Percentiles rank a stretch among this genome's conserved stretches.
These are phyloP conservation scores for Shargacucullia verbasci DNA, from an alignment of 2,888 invertebrate species.

Conservation along the genomic window DNA sequence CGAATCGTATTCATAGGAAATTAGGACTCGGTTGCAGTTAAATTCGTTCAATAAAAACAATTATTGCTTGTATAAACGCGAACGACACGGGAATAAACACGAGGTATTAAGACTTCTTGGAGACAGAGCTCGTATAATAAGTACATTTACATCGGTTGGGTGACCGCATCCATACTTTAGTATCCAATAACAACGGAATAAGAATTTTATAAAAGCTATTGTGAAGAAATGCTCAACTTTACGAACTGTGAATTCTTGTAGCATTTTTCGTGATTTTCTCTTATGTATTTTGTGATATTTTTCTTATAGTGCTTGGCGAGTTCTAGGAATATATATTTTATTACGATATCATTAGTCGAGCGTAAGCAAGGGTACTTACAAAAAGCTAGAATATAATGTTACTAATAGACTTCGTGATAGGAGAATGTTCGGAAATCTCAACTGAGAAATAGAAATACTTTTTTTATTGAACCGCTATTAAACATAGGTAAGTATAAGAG, in stretches of 20 bases:
- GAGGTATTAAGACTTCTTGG: slow-evolving; percentile 66
- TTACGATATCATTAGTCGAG: slow-evolving; percentile 4
- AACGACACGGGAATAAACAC: slow-evolving; percentile 71
- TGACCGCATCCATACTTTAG: slow-evolving; percentile 74
- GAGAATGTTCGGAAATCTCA: too few species aligned
- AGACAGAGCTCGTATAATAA: slow-evolving; percentile 74
- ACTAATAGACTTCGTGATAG: too few species aligned
- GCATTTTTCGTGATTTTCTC: slow-evolving; percentile 14
- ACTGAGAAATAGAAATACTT: too few species aligned
- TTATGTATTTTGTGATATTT: slow-evolving; percentile 6
- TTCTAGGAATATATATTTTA: slow-evolving; percentile 1
- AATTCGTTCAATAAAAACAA: slow-evolving; percentile 74
- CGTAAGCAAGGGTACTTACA: slow-evolving; percentile 3
- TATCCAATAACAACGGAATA: slow-evolving; percentile 67
- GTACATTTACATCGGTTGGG: slow-evolving; percentile 72
- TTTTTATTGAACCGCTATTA: too few species aligned
- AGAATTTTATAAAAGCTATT: slow-evolving; percentile 76
- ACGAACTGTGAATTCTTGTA: slow-evolving; percentile 73
- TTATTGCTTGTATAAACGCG: slow-evolving; percentile 72
- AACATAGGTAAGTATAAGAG: too few species aligned
- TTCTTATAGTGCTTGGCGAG: slow-evolving; percentile 1
- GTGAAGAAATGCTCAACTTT: slow-evolving; percentile 68
- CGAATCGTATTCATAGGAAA: slow-evolving; percentile 55
- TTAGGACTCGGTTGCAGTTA: slow-evolving; percentile 61
- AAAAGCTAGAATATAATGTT: background rate